Evolutionary conservation across 2,113 vertebrate species (phyloP), one percentile per base, ranked within the genome.

Genomic region (Trinectes maculatus): DNA sequence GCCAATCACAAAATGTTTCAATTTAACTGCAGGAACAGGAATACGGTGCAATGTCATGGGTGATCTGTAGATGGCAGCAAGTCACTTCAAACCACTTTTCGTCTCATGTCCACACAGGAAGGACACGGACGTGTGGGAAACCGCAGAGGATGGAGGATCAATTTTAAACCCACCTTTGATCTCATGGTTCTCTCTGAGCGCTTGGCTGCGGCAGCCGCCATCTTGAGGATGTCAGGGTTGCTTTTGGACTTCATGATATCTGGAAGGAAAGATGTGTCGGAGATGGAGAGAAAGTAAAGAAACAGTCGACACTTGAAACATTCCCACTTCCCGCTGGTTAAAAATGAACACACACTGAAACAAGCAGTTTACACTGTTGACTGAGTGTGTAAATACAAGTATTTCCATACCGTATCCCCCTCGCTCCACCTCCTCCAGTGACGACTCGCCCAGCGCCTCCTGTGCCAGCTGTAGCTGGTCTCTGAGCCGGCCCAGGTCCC

Each of bases 241-340:
- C 93, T 94, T 84, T 94, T 94, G 51, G 93, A 94, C 85, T 94
- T 94, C 93, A 94, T 93, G 73, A 94, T 93, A 74, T 94, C 93
- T 94, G 55, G 3, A 9, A 37, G 16, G 19, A 22, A 28, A 1
- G 26, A n/a, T 2, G 26, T 16, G 16, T 43, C 0, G 7, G 10
- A n/a, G 18, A 1, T n/a, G n/a, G n/a, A n/a, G n/a, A n/a, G n/a
- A 12, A 4, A 46, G 19, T 18, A 29, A 52, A 48, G 11, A 12
- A 31, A 26, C n/a, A n/a, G n/a, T n/a, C n/a, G n/a, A n/a, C n/a
- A n/a, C n/a, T n/a, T n/a, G n/a, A n/a, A n/a, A n/a, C n/a, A n/a
- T n/a, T n/a, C n/a, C n/a, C n/a, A n/a, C n/a, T n/a, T n/a, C n/a
- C n/a, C n/a, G n/a, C n/a, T n/a, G n/a, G 4, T n/a, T 40, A n/a